Base-by-base conservation (phyloP, 1,140 invertebrate species). In the Planococcus citri region DNA sequence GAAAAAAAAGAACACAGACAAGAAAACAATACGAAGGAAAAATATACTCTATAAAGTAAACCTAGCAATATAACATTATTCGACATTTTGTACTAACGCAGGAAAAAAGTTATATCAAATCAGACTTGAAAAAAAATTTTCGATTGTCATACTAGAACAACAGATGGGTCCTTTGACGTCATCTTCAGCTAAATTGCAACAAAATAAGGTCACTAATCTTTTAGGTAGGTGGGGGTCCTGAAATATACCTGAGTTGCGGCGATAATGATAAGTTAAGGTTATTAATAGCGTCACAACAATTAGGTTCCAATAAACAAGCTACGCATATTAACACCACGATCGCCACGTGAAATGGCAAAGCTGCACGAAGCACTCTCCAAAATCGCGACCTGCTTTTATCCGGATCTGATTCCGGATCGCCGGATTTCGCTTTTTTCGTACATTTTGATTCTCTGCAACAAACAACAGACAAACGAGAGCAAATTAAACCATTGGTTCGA, bases 231-330 rank as follows among this genome's bases (percentile, higher is more conserved):
- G 92, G 92, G 21, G 91, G 90, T 72, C 92, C 91, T 60, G 87
- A 84, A 8, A 92, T 84, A 74, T 94, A 94, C 64, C 89, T 85
- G 70, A 95, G 79, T 75, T 94, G 90, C 1, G 91, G 91, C 2
- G 88, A 87, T 22, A 94, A 80, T 0, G 89, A 91, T 73, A 90
- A 82, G 27, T 86, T 87, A 71, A 94, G 83, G 69, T 88, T 91
- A 79, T 94, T 92, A 70, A 91, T 82, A 14, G 87, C 84, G 76
- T 94, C 91, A 78, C 91, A 93, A 77, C 91, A 93, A 38, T 88
- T 83, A 2, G 85, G 85, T 74, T 93, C 91, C 72, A 93, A 81
- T 14, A 92, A 81, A 78, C 88, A 93, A 2, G 88, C 88, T 25
- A 91, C 84, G 70, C 90, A 88, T 58, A 92, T 83, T 4, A 94